Base-by-base conservation (phyloP, 2,113 vertebrate species). In the Bucco capensis region DNA sequence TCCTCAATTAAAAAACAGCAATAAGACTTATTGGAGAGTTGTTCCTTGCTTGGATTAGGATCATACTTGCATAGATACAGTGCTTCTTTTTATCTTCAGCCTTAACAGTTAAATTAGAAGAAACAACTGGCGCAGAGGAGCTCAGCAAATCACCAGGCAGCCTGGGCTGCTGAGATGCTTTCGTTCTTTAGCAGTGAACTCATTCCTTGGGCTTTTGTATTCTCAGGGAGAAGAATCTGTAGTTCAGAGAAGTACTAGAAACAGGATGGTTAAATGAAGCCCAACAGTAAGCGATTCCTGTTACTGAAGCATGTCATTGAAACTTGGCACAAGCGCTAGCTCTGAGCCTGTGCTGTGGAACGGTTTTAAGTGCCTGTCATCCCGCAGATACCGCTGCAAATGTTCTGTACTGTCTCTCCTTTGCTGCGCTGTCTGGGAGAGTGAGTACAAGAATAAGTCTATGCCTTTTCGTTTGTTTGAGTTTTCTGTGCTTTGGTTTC, bases 121-220 rank as follows among this genome's bases (percentile, higher is more conserved):
- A 95, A 91, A 93, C 30, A 83, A 91, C 51, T 90, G 88, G 94
- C 31, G 40, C 70, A 80, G 83, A 92, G 65, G 65, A 79, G 67
- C 53, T 92, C 61, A 95, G 85, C 83, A 86, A 93, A 92, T 94
- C 86, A 91, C 67, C 90, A 94, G 67, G 74, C 87, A 92, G 89
- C 82, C 79, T 94, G 70, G 35, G 91, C 94, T 87, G 92, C 84
- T 46, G 90, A 94, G 88, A 81, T 69, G 79, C 72, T 96, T 94
- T 96, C 70, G 17, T 97, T 94, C 95, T 95, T 95, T 91, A 93
- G 93, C 88, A 94, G 31, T 92, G 90, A 97, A 96, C 89, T 90
- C 91, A 96, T 96, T 94, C 95, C 92, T 92, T 96, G 81, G 78
- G 73, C 49, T 95, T 95, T 90, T 93, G 83, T 94, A 53, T 92